These are phyloP conservation scores for Drosophila macrothrix DNA, from an alignment of 2,888 invertebrate genomes.

Conservation along the genomic window DNA sequence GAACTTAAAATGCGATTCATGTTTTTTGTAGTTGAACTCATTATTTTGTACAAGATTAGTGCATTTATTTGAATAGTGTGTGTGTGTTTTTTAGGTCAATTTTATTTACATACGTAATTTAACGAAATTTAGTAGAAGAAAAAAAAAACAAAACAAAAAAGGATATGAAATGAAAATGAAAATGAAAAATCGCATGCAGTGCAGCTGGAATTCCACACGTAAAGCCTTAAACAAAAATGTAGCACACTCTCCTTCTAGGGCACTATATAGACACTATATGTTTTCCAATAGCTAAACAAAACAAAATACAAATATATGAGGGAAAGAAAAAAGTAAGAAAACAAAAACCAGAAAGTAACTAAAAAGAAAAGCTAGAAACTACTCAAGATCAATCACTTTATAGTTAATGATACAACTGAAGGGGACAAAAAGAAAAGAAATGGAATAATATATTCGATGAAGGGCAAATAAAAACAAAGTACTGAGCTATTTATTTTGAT, in stretches of 20 bases:
- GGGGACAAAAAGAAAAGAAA: slow-evolving; percentile 3
- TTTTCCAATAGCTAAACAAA: slow-evolving; percentile 45
- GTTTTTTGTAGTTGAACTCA: slow-evolving; percentile 53
- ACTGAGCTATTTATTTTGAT: slow-evolving; percentile 78
- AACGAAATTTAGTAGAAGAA: slow-evolving; percentile 35
- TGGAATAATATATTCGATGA: slow-evolving; percentile 30
- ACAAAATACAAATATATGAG: background rate
- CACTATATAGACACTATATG: slow-evolving; percentile 25
- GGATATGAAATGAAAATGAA: background rate
- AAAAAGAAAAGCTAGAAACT: slow-evolving; percentile 25
- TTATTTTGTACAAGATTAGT: slow-evolving; percentile 63
- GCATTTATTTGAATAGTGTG: slow-evolving; percentile 64
- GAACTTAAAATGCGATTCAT: slow-evolving; percentile 33
- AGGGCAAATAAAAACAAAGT: slow-evolving; percentile 59
- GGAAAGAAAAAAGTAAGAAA: background rate
- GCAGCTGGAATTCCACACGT: slow-evolving; percentile 51
- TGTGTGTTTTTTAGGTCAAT: slow-evolving; percentile 54
- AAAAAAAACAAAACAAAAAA: background rate
- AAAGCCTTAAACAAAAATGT: slow-evolving; percentile 54
- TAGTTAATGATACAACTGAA: slow-evolving; percentile 45
- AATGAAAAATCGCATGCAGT: slow-evolving; percentile 34
- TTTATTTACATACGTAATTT: slow-evolving; percentile 53
- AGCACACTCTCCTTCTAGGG: slow-evolving; percentile 31
- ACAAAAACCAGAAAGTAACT: slow-evolving; percentile 5
- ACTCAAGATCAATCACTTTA: slow-evolving; percentile 51